phyloP scores from a whole-genome alignment of 2,113 vertebrate species.

The Anser brachyrhynchus region DNA sequence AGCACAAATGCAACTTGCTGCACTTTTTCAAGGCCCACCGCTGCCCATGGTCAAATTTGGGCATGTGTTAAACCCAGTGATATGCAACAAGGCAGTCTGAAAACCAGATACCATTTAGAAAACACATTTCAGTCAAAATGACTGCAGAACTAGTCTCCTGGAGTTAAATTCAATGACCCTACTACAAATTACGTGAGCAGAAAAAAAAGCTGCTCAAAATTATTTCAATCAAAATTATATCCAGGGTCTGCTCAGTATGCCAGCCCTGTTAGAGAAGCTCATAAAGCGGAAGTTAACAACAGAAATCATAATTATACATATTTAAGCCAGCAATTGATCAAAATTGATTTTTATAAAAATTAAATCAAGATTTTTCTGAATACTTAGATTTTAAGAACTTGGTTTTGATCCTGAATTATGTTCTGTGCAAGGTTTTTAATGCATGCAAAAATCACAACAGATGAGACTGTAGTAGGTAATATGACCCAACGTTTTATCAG shows the following conservation, averaged over 20 bases:
- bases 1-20: not conserved
- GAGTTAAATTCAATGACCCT: slow-evolving; percentile 44
- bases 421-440: not conserved
- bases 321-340: not conserved
- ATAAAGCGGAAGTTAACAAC: not conserved
- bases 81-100: not conserved
- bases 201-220: not conserved
- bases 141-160: not conserved
- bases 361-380: not conserved
- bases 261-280: not conserved
- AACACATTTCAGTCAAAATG: slow-evolving; percentile 40
- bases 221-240: slow-evolving; percentile 7
- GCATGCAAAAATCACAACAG: not conserved
- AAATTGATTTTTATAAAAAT: not conserved
- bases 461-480: not conserved
- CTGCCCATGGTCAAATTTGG: not conserved
- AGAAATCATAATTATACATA: not conserved
- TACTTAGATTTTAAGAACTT: not conserved
- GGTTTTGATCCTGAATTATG: not conserved
- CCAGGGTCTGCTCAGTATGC: not conserved
- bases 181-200: not conserved
- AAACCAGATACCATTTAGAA: slow-evolving; percentile 19
- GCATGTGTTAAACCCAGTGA: not conserved
- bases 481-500: not conserved
- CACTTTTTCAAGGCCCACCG: not conserved